phyloP scores from a whole-genome alignment of 1,140 invertebrate species.

The Nomia melanderi region DNA sequence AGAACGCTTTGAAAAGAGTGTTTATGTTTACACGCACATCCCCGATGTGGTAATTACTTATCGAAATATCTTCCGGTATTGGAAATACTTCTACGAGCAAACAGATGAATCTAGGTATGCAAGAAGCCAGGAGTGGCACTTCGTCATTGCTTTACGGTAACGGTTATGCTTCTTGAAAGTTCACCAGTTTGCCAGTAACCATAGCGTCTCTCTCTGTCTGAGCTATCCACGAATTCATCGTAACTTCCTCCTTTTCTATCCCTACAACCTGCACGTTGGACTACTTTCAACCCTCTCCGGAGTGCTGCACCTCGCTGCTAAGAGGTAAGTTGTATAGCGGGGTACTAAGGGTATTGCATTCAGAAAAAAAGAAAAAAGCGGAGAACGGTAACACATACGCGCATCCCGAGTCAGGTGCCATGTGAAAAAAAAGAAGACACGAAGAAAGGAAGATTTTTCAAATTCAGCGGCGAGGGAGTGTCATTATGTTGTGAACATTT shows the following conservation, averaged over 20 bases:
- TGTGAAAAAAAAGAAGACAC: background rate
- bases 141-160: conserved; percentile 73
- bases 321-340: conserved; percentile 53
- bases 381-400: background rate
- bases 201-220: conserved; percentile 16
- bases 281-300: conserved; percentile 50
- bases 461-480: background rate
- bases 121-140: conserved; percentile 66
- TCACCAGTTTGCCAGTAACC: conserved; percentile 61
- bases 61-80: conserved; percentile 3
- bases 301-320: conserved; percentile 37
- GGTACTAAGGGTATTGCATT: conserved; percentile 1
- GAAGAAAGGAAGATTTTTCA: background rate
- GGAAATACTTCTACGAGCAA: conserved; percentile 36
- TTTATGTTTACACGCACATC: too few species aligned
- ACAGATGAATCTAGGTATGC: conserved; percentile 65
- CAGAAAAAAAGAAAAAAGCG: background rate
- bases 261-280: conserved; percentile 33
- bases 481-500: too few species aligned
- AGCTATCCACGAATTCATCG: conserved; percentile 4
- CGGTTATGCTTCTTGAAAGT: conserved; percentile 70
- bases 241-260: conserved; percentile 38
- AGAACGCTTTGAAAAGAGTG: too few species aligned
- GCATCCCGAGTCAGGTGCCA: background rate
- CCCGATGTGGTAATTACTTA: background rate